Evolutionary conservation across 2,888 invertebrate genomes (phyloP), one percentile per base, ranked within the genome.

Genomic region (Caenorhabditis sp.): DNA sequence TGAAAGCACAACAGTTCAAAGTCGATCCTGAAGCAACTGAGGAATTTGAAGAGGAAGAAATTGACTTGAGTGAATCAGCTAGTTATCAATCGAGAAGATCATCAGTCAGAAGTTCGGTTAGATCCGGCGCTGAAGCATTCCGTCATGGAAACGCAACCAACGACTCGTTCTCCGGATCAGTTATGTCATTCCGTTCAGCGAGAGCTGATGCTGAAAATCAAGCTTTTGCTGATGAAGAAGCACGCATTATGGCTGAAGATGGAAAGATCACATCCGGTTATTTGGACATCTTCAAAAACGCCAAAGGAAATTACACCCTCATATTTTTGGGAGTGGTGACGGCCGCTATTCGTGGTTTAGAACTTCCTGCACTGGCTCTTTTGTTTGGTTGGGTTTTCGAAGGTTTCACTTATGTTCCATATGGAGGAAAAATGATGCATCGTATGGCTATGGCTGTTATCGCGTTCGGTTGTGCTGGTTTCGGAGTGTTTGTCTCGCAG

Each of bases 361-460:
- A 89, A 17, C 87, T 89, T 81, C 89, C 90, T 2, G 86, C 88
- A 1, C 88, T 89, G 77, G 88, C 89, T 36, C 82, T 89, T 37
- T 88, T 89, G 3, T 81, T 81, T 58, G 79, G 77, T 26, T 78
- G 81, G 61, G 76, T 80, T 1, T 81, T 84, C 66, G 77, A 82
- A 69, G 82, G 77, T 24, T 82, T 82, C 66, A 66, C 69, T 3
- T 73, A 64, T 53, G 62, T 65, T 17, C 78, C 79, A 0, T 79
- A 69, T 43, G 81, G 77, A 14, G 76, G 76, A 27, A 62, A 62
- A 19, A 81, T 83, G 82, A 79, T 84, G 76, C 81, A 81, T 53
- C 62, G 74, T 50, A 64, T 79, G 68, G 77, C 78, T 17, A 79
- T 81, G 78, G 79, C 78, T 37, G 62, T 81, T 17, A 81, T 81